A percentile compares a stretch with the other conserved stretches of the same genome.
Conservation (phyloP, 2,113 vertebrate species). For the Pedetes capensis region DNA sequence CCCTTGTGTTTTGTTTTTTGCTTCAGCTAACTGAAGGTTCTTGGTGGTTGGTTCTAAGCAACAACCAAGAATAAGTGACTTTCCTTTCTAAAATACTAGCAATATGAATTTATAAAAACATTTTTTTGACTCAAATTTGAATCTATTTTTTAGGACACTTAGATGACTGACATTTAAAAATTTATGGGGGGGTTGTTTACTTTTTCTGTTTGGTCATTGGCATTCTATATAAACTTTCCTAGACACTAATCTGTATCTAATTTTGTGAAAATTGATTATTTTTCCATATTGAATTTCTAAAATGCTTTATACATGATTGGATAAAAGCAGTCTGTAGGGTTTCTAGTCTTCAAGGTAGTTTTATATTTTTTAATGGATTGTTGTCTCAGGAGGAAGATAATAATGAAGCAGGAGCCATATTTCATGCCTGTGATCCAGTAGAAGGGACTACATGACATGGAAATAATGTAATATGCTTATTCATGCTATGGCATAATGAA, state of each 20-base stretch:
- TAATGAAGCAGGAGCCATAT: background rate
- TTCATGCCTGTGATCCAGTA: background rate
- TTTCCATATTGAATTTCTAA: background rate
- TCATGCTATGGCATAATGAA: constrained; percentile 3
- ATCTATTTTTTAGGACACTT: background rate
- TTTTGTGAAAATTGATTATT: background rate
- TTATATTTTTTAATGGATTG: constrained; percentile 16
- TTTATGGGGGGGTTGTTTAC: background rate
- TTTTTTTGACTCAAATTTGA: background rate
- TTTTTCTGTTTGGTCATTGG: background rate
- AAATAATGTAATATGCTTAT: constrained; percentile 27
- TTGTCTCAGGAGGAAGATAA: background rate
- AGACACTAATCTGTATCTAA: too few species aligned
- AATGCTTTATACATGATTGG: background rate
- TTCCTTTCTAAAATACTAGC: background rate
- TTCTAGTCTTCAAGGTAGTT: background rate
- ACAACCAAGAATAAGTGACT: background rate
- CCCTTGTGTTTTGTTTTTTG: constrained; percentile 27
- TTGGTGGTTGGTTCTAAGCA: background rate
- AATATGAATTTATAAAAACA: background rate
- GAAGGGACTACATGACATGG: background rate
- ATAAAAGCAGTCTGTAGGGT: background rate
- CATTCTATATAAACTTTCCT: background rate
- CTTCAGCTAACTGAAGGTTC: background rate
- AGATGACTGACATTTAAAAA: background rate